These are phyloP conservation scores for Theonella swinhoei DNA, from an alignment of 37 sponge, comb jelly and placozoan genomes.

Conservation along the genomic window DNA sequence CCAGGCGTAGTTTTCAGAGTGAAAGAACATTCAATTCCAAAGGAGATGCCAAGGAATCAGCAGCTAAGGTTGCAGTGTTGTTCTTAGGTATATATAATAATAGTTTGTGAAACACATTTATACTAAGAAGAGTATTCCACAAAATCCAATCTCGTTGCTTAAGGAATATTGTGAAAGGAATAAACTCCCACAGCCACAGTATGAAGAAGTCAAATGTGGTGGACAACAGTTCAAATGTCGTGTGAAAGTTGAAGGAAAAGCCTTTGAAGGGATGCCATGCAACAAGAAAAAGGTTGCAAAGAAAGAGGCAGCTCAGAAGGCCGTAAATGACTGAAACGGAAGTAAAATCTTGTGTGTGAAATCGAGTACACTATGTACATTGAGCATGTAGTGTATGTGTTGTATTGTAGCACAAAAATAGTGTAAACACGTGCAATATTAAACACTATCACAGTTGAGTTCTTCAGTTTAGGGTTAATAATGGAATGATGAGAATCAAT, in stretches of 20 bases:
- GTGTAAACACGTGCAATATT: no score
- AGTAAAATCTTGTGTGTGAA: no score
- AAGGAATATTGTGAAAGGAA: conserved; percentile 19
- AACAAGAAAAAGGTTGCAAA: neutral
- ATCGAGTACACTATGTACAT: neutral
- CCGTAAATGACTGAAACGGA: neutral
- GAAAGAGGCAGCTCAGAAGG: neutral
- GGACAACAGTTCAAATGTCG: neutral
- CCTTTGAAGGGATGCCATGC: neutral
- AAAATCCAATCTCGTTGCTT: neutral
- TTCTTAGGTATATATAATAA: no score
- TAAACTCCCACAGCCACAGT: neutral
- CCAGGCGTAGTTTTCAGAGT: neutral
- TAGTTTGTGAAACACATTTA: no score
- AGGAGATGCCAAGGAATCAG: conserved; percentile 10
- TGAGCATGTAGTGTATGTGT: neutral
- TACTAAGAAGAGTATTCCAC: no score
- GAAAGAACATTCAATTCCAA: neutral
- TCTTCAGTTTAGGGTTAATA: conserved; percentile 70
- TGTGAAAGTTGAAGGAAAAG: neutral
- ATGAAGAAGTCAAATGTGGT: neutral
- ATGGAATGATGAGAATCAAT: conserved; percentile 58
- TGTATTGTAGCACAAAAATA: neutral
- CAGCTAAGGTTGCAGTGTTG: neutral
- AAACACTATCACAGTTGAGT: conserved; percentile 46